phyloP scores from a whole-genome alignment of 2,888 invertebrate genomes.

The Lasioglossum marginatum region DNA sequence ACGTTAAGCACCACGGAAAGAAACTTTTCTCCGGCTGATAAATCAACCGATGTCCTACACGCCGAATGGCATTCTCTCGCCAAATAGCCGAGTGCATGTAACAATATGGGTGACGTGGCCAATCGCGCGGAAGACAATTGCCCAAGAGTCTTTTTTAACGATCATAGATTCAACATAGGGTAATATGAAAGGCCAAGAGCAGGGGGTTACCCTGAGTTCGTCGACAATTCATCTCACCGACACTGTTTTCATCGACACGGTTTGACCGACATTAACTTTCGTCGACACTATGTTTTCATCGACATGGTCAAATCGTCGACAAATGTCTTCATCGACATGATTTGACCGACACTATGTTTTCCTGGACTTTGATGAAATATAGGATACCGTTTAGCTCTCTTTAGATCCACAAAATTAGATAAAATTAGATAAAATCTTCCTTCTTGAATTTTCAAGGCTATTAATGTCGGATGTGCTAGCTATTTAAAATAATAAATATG shows the following conservation, averaged over 20 bases:
- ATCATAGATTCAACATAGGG: not conserved
- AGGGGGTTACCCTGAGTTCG: too few species aligned
- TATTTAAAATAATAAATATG: not conserved
- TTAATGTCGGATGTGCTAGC: not conserved
- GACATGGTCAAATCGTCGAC: too few species aligned
- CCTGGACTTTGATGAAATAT: constrained; percentile 1
- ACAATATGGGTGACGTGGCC: constrained; percentile 31
- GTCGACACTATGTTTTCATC: too few species aligned
- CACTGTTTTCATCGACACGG: too few species aligned
- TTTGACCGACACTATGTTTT: too few species aligned
- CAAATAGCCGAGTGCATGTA: constrained; percentile 18
- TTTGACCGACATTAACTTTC: too few species aligned
- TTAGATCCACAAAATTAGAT: not conserved
- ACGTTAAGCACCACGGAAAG: constrained; percentile 36
- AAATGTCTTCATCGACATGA: too few species aligned
- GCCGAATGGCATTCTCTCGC: constrained; percentile 1
- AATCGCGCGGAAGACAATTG: not conserved
- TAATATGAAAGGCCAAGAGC: too few species aligned
- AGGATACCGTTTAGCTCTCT: not conserved
- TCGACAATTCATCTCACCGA: too few species aligned
- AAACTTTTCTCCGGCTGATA: constrained; percentile 53
- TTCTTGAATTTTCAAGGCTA: not conserved
- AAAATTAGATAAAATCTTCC: not conserved
- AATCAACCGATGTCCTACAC: constrained; percentile 39
- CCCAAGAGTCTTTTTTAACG: not conserved